A percentile compares a stretch with the other conserved stretches of the same genome.
Conservation (phyloP, 2,797 vertebrate species). For the Neosilurus mollespiculum region DNA sequence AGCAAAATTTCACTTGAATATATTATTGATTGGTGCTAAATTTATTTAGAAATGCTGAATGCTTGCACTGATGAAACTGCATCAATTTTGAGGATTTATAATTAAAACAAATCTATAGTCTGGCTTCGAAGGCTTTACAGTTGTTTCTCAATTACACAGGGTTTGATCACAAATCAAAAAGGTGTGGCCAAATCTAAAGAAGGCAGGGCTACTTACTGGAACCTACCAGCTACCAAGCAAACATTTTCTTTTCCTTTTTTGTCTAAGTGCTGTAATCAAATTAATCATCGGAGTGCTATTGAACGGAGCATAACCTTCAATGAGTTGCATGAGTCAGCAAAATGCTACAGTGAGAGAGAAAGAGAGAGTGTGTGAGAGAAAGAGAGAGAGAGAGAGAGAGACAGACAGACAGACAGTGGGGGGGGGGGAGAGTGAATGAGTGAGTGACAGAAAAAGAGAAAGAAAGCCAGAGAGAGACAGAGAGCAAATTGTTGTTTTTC, state of each 20-base stretch:
- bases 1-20: background rate
- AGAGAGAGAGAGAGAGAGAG: background rate
- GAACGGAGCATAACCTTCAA: slow-evolving; percentile 48
- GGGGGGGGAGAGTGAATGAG: background rate
- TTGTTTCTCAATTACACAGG: background rate
- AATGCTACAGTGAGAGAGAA: background rate
- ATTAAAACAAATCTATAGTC: background rate
- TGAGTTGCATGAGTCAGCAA: slow-evolving; percentile 53
- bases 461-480: slow-evolving; percentile 6
- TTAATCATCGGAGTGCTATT: slow-evolving; percentile 52
- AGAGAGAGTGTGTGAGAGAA: slow-evolving; percentile 13
- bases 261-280: slow-evolving; percentile 53
- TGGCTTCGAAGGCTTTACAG: background rate
- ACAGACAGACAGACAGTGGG: no score
- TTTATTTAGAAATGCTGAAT: background rate
- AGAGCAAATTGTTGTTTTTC: background rate
- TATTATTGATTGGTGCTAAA: background rate
- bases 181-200: background rate
- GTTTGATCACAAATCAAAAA: background rate
- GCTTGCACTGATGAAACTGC: background rate
- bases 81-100: background rate
- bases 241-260: slow-evolving; percentile 1
- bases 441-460: background rate
- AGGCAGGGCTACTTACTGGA: background rate
- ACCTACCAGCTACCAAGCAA: background rate